Evolutionary conservation across 2,888 invertebrate species (phyloP), one percentile per base, ranked within the genome.

Genomic region (Zaprionus obscuricornis): DNA sequence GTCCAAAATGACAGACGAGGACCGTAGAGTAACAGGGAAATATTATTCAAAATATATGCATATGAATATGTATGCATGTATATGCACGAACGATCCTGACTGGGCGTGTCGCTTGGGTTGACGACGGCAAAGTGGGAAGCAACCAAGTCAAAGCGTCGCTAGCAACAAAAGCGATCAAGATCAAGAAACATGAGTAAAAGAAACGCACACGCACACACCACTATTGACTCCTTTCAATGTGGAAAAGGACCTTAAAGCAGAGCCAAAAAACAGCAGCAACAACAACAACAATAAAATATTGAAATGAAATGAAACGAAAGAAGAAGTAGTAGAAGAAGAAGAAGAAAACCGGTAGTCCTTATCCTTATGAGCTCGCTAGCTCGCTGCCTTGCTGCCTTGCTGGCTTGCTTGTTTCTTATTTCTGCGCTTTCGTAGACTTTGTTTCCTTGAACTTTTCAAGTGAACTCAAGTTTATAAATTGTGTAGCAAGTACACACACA

Each of bases 381-480:
- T 55, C 65, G n/a, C n/a, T n/a, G n/a, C n/a, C n/a, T n/a, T n/a
- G n/a, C n/a, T n/a, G n/a, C n/a, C n/a, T n/a, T n/a, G n/a, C n/a
- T n/a, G n/a, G n/a, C n/a, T n/a, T n/a, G n/a, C n/a, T n/a, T n/a
- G n/a, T n/a, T n/a, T n/a, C n/a, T n/a, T n/a, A n/a, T n/a, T 56
- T 58, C 36, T 39, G 43, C 29, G n/a, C n/a, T n/a, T 40, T 34
- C 55, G 51, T 49, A 70, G 62, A 67, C 66, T n/a, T n/a, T n/a
- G 78, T 85, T 81, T 68, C 85, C 81, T 81, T 81, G 81, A 81
- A 81, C 81, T 74, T 78, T 78, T 81, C 72, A 82, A 81, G 82
- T 81, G 85, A 85, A 81, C 81, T 81, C 85, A 85, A 85, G 83
- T 82, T 81, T 85, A 66, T 85, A 78, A 82, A 82, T 82, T 82